Conservation (phyloP, 2,888 invertebrate genomes). For the Callosobruchus maculatus region DNA sequence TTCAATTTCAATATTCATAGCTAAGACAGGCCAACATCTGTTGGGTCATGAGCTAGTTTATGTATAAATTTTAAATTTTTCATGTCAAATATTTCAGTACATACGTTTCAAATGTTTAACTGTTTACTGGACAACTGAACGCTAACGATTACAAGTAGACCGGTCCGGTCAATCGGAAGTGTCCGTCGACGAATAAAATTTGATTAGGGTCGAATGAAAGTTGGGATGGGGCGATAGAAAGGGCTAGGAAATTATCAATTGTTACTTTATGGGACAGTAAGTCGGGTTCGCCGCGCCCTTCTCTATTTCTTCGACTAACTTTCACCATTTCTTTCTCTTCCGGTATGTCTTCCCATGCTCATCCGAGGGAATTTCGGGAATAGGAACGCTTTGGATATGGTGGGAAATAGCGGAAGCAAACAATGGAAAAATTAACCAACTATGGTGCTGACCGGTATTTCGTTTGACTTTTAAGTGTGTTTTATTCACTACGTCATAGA, state of each 20-base stretch:
- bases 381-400: background rate
- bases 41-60: too few relatives aligned
- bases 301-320: background rate
- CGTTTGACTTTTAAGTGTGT: too few relatives aligned
- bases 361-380: background rate
- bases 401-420: background rate
- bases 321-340: background rate
- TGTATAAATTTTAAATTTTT: too few relatives aligned
- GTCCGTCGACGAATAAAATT: background rate
- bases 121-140: background rate
- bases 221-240: conserved; percentile 14
- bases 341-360: background rate
- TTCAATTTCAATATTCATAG: too few relatives aligned
- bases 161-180: background rate
- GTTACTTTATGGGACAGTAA: conserved; percentile 12
- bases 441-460: background rate
- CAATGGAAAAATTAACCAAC: background rate
- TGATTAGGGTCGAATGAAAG: conserved; percentile 2
- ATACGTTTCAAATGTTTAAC: too few relatives aligned
- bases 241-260: conserved; percentile 24
- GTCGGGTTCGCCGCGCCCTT: background rate
- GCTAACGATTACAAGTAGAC: background rate
- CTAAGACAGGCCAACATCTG: too few relatives aligned
- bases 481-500: too few relatives aligned
- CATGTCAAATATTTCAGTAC: too few relatives aligned